These are phyloP conservation scores for Druceiella hillmani DNA, from an alignment of 2,888 invertebrate genomes.

Conservation along the genomic window DNA sequence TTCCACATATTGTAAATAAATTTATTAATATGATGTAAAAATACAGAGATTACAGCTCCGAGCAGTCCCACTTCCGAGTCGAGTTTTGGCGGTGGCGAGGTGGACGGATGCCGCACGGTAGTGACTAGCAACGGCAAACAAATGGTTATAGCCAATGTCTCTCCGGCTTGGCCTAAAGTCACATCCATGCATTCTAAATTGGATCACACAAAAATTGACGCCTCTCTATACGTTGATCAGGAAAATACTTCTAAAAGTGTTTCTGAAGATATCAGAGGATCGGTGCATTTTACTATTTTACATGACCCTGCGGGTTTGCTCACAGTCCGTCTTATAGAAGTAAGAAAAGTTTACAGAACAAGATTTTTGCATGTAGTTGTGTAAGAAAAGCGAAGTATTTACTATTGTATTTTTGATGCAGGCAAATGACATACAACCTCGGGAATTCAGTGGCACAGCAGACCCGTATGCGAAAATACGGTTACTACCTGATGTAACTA, in stretches of 20 bases:
- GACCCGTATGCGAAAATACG: constrained; percentile 65
- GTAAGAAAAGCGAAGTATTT: no score
- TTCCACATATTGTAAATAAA: no score
- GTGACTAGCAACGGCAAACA: constrained; percentile 49
- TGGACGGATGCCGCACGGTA: constrained; percentile 15
- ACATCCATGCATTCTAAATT: constrained; percentile 59
- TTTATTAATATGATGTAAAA: no score
- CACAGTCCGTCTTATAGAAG: constrained; percentile 59
- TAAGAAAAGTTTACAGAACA: no score
- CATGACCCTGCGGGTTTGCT: constrained; percentile 61
- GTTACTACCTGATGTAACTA: constrained; percentile 54
- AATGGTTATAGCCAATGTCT: constrained; percentile 45
- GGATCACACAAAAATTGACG: constrained; percentile 58
- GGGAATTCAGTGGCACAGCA: constrained; percentile 55
- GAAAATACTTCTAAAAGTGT: constrained; percentile 26
- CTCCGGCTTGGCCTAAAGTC: constrained; percentile 41
- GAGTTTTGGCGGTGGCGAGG: constrained; percentile 12
- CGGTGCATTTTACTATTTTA: constrained; percentile 54
- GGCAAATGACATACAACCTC: constrained; percentile 53
- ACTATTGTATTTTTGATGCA: no score
- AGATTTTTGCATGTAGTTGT: no score
- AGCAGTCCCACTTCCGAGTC: constrained; percentile 3
- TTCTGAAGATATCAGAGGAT: constrained; percentile 52
- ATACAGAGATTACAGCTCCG: no score
- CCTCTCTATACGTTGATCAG: constrained; percentile 51